Evolutionary conservation across 2,888 invertebrate genomes (phyloP), one percentile per base, ranked within the genome.

Genomic region (Halictus quadricinctus): DNA sequence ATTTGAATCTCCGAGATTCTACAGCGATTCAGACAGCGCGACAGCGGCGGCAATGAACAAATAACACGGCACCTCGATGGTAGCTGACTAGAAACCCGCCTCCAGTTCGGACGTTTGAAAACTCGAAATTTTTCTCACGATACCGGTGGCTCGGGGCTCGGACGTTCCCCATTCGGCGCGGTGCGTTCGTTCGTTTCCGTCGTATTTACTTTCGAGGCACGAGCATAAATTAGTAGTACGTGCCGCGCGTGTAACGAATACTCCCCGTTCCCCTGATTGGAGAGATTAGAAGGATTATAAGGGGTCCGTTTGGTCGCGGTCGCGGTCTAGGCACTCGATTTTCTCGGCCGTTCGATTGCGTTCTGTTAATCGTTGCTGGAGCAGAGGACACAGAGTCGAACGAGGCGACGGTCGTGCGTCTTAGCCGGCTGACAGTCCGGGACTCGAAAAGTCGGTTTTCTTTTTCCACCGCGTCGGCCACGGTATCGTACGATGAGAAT

Each of bases 171-270:
- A 75, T 78, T 78, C 85, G 81, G 69, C 77, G 73, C 81, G 78
- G 79, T 84, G 69, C 80, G 18, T 18, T 21, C 36, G 36, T 36
- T 36, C n/a, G 54, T 86, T 86, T 84, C 76, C 73, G 76, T 84
- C 79, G 81, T 85, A 88, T 90, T 90, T 88, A 86, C 89, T 90
- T 91, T 91, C 92, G 76, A 84, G 82, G 83, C 89, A 90, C 89
- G 92, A 79, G 87, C 88, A 89, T 92, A 92, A 92, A 92, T 92
- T 91, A 91, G 90, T 89, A 82, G 88, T 92, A 91, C 92, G 90
- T 87, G 91, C 80, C 87, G 88, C 85, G 88, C 88, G 90, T 91
- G 90, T 89, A 91, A 91, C 90, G 90, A 85, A 89, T 88, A 89
- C 88, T 83, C 18, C 88, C 86, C 76, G 72, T 79, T 64, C 76